Percentiles rank a stretch among this genome's conserved stretches.
Evolutionary conservation across 2,113 vertebrate species (phyloP).

Genomic region (Dasyurus viverrinus): DNA sequence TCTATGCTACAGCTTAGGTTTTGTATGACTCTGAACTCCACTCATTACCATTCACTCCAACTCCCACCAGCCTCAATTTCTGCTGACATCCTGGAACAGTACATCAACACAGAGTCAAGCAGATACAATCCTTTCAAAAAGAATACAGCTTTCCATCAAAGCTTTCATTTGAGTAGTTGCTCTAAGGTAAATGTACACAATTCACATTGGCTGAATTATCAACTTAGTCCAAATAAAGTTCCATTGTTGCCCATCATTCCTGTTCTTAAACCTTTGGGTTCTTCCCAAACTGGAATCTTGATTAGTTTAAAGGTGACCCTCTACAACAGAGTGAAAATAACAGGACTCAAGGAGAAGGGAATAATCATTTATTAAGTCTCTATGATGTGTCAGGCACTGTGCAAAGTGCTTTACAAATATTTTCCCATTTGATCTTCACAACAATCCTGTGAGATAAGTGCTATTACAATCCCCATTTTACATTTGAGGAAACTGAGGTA

Average conservation of each 20-base stretch:
- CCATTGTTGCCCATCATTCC: neutral
- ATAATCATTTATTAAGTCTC: neutral
- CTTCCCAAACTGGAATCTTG: neutral
- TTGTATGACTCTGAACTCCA: conserved; percentile 8
- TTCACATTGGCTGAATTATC: neutral
- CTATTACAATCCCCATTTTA: neutral
- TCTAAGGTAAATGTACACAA: neutral
- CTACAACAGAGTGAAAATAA: neutral
- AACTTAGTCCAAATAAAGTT: neutral
- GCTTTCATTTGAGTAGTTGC: neutral
- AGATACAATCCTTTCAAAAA: neutral
- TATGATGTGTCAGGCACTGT: neutral
- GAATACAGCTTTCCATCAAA: neutral
- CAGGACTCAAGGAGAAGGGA: neutral
- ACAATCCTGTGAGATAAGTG: neutral
- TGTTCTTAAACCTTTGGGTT: neutral
- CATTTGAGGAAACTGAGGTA: neutral
- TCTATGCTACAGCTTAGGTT: neutral
- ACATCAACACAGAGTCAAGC: neutral
- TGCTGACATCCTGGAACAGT: conserved; percentile 8
- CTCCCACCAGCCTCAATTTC: neutral
- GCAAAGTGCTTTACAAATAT: neutral
- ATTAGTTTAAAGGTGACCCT: neutral
- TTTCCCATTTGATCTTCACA: neutral
- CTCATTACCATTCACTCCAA: neutral